A percentile compares a stretch with the other conserved stretches of the same genome.
These are phyloP conservation scores for Tinea trinotella DNA, from an alignment of 2,888 invertebrate genomes.

Conservation along the genomic window DNA sequence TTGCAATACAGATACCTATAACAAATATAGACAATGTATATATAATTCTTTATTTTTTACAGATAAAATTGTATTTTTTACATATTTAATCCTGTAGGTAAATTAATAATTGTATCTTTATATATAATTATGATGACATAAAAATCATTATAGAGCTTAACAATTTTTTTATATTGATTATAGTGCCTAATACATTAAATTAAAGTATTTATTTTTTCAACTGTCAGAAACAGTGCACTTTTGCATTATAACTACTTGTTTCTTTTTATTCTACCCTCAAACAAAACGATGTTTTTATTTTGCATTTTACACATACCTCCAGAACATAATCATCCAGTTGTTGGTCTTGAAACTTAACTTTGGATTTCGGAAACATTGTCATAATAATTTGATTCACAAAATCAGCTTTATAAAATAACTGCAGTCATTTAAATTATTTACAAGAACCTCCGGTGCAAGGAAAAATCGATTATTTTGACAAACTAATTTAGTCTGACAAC, in stretches of 20 bases:
- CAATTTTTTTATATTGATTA: too few relatives aligned
- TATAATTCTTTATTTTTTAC: not conserved
- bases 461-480: not conserved
- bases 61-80: not conserved
- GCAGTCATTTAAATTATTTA: slow-evolving; percentile 7
- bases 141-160: too few relatives aligned
- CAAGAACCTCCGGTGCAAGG: not conserved
- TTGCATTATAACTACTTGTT: too few relatives aligned
- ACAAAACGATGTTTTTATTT: not conserved
- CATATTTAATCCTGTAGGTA: too few relatives aligned
- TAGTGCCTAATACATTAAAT: too few relatives aligned
- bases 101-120: too few relatives aligned
- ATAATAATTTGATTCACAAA: not conserved
- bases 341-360: slow-evolving; percentile 62
- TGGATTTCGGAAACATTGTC: slow-evolving; percentile 44
- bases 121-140: too few relatives aligned
- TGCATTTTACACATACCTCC: slow-evolving; percentile 37
- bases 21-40: not conserved
- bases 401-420: too few relatives aligned
- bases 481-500: not conserved
- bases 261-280: too few relatives aligned
- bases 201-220: too few relatives aligned
- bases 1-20: slow-evolving; percentile 76
- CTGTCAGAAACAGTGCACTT: too few relatives aligned
- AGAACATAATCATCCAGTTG: slow-evolving; percentile 61